phyloP scores from a whole-genome alignment of 1,140 invertebrate species.

The Harpegnathos saltator region DNA sequence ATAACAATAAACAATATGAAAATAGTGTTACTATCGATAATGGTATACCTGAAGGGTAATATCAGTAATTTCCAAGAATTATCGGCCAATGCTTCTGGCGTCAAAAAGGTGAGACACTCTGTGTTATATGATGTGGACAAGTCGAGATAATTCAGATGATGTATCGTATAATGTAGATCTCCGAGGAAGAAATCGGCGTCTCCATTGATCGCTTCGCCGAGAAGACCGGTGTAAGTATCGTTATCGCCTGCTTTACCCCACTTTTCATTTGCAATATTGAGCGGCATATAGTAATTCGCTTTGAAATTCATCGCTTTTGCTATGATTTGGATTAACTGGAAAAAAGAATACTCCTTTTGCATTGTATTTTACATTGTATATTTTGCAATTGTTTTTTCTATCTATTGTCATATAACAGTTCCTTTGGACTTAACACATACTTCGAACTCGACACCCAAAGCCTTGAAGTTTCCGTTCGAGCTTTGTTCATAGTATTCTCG shows the following conservation, averaged over 20 bases:
- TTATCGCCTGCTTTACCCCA: slow-evolving; percentile 89
- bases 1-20: too few species aligned
- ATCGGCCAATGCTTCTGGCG: slow-evolving; percentile 91
- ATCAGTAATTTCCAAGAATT: slow-evolving; percentile 94
- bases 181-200: slow-evolving; percentile 91
- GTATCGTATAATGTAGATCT: slow-evolving; percentile 91
- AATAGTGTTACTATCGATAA: background rate
- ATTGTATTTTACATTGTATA: slow-evolving; percentile 3
- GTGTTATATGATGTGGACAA: slow-evolving; percentile 92
- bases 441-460: slow-evolving; percentile 88
- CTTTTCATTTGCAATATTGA: slow-evolving; percentile 86
- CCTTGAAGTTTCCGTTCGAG: slow-evolving; percentile 65
- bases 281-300: slow-evolving; percentile 88
- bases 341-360: slow-evolving; percentile 11
- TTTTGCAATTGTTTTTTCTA: background rate
- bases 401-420: background rate
- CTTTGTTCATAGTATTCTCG: slow-evolving; percentile 79
- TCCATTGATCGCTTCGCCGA: slow-evolving; percentile 90
- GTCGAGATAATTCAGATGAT: slow-evolving; percentile 90
- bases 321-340: slow-evolving; percentile 89
- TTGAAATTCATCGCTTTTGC: slow-evolving; percentile 90
- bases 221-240: slow-evolving; percentile 89
- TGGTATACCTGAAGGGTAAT: slow-evolving; percentile 90
- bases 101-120: slow-evolving; percentile 93
- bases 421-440: slow-evolving; percentile 78